Percentiles rank a stretch among this genome's conserved stretches.
phyloP scores from a whole-genome alignment of 2,888 invertebrate genomes.

The Phengaris alcon region DNA sequence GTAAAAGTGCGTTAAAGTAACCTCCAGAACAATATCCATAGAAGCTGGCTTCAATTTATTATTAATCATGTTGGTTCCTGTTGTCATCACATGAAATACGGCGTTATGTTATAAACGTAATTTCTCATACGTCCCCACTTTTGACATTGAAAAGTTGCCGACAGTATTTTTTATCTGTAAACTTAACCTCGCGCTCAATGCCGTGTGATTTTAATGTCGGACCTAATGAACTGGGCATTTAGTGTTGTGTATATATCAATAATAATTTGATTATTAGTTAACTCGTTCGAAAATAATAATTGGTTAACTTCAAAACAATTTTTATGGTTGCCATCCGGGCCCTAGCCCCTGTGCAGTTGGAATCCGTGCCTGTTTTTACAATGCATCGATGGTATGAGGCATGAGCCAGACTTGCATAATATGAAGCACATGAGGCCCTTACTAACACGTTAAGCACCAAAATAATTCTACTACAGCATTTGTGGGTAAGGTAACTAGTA shows the following conservation, averaged over 20 bases:
- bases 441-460: no score
- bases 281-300: background rate
- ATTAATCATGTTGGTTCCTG: constrained; percentile 15
- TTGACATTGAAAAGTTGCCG: constrained; percentile 43
- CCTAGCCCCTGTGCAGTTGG: background rate
- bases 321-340: background rate
- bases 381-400: no score
- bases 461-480: no score
- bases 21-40: background rate
- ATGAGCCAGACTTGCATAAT: no score
- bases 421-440: no score
- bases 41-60: background rate
- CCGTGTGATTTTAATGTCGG: constrained; percentile 39
- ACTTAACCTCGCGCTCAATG: constrained; percentile 46
- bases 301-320: background rate
- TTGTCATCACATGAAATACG: constrained; percentile 9
- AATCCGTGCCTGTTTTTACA: background rate
- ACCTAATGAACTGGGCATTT: constrained; percentile 17
- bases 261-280: background rate
- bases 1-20: background rate
- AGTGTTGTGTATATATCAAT: constrained; percentile 13
- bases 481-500: no score
- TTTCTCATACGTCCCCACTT: constrained; percentile 33
- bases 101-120: constrained; percentile 31
- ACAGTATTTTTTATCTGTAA: constrained; percentile 43